Percentiles rank a stretch among this genome's conserved stretches.
Conservation (phyloP, 92 coral and sea anemone species). For the Heteractis magnifica region DNA sequence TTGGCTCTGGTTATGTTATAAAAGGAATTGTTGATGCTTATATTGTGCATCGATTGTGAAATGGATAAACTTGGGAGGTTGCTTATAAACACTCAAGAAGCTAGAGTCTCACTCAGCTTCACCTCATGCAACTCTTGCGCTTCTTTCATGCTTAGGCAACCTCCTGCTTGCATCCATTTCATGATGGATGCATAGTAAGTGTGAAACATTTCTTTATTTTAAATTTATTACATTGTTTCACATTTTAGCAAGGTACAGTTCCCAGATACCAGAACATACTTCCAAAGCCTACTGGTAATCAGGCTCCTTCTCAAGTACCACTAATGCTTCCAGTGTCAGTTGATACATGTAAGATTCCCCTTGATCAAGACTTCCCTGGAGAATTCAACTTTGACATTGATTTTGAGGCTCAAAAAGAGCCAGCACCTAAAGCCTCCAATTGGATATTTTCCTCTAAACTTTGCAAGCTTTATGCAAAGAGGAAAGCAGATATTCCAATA, state of each 20-base stretch:
- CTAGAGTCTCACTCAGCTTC: too few relatives aligned
- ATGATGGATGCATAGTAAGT: too few relatives aligned
- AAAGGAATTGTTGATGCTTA: too few relatives aligned
- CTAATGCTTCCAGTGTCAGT: too few relatives aligned
- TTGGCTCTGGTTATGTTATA: too few relatives aligned
- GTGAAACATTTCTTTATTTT: neutral
- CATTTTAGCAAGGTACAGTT: neutral
- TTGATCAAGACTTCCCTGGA: constrained; percentile 40
- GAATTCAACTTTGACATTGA: constrained; percentile 34
- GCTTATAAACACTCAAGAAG: too few relatives aligned
- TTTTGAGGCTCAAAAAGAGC: constrained; percentile 46
- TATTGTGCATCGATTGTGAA: too few relatives aligned
- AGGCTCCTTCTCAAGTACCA: neutral
- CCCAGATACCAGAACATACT: neutral
- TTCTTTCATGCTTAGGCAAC: too few relatives aligned
- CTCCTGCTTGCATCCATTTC: too few relatives aligned
- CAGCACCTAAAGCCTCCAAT: constrained; percentile 53
- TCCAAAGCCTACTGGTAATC: neutral
- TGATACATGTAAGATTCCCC: neutral
- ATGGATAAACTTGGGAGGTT: too few relatives aligned
- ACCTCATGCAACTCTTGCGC: too few relatives aligned
- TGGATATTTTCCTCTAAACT: constrained; percentile 49
- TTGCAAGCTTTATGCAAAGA: constrained; percentile 52
- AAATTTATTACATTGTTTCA: neutral
- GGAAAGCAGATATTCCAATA: constrained; percentile 26